Evolutionary conservation across 2,113 vertebrate species (phyloP).

Genomic region (Poicephalus gulielmi): DNA sequence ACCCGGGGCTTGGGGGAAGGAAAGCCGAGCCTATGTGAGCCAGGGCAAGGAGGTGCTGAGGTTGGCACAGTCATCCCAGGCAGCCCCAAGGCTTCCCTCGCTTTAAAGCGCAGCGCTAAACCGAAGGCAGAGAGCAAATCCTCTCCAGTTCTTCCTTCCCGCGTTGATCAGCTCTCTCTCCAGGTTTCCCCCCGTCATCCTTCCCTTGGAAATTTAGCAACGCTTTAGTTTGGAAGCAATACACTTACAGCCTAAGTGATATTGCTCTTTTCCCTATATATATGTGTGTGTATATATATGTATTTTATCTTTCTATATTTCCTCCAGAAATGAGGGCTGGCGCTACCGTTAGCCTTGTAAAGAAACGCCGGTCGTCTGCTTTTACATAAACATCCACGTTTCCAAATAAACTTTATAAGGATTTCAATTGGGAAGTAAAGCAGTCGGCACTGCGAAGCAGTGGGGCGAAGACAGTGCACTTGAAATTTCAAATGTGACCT

Average conservation of each 20-base stretch:
- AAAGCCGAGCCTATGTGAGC: background rate
- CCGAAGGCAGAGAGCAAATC: background rate
- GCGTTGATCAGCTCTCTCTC: background rate
- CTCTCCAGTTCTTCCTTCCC: background rate
- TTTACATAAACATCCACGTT: constrained; percentile 50
- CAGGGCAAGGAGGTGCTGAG: background rate
- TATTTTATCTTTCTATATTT: background rate
- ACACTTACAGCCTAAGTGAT: background rate
- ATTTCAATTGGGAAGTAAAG: constrained; percentile 41
- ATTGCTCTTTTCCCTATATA: background rate
- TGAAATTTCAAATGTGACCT: constrained; percentile 48
- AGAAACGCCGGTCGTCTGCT: constrained; percentile 19
- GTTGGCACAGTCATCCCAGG: background rate
- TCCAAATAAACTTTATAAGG: constrained; percentile 62
- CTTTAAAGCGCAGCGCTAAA: background rate
- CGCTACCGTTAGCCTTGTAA: background rate
- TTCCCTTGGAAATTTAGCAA: background rate
- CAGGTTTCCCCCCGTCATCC: background rate
- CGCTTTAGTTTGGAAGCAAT: background rate
- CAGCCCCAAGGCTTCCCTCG: background rate
- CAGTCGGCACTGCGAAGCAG: background rate
- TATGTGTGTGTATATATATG: no score
- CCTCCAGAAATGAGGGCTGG: background rate
- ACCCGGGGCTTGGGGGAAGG: rapidly evolving
- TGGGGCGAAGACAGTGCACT: background rate